These are phyloP conservation scores for Furcula furcula DNA, from an alignment of 2,888 invertebrate genomes.

Conservation along the genomic window DNA sequence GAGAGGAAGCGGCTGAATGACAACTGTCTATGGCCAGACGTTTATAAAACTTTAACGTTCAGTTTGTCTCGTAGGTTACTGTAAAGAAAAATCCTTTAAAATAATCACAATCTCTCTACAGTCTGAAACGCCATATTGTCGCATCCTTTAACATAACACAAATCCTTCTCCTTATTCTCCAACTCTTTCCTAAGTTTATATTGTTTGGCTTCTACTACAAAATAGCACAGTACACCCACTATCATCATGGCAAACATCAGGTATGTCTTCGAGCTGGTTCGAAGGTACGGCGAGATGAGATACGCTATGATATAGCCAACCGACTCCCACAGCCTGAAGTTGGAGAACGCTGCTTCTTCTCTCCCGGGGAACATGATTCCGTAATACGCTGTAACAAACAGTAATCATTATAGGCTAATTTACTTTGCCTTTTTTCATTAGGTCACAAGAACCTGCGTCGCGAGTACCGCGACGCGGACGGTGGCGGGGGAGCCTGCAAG, in stretches of 20 bases:
- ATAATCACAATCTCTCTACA: constrained; percentile 26
- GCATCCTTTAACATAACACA: constrained; percentile 43
- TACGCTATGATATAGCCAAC: constrained; percentile 85
- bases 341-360: constrained; percentile 86
- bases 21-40: too few relatives aligned
- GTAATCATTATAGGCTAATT: not conserved
- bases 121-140: constrained; percentile 64
- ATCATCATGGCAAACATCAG: constrained; percentile 70
- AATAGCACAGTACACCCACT: constrained; percentile 79
- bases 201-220: constrained; percentile 59
- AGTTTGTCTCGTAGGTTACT: too few relatives aligned
- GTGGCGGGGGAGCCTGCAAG: too few relatives aligned
- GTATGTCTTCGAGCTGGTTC: constrained; percentile 78
- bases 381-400: constrained; percentile 76
- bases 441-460: too few relatives aligned
- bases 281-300: constrained; percentile 76
- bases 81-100: not conserved
- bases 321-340: constrained; percentile 87
- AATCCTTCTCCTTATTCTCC: constrained; percentile 34
- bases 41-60: too few relatives aligned
- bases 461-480: too few relatives aligned
- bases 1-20: too few relatives aligned
- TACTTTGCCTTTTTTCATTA: too few relatives aligned
- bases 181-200: constrained; percentile 35
- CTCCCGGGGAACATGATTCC: constrained; percentile 83